Base-by-base conservation (phyloP, 2,888 invertebrate species). In the Brachyopa scutellaris region DNA sequence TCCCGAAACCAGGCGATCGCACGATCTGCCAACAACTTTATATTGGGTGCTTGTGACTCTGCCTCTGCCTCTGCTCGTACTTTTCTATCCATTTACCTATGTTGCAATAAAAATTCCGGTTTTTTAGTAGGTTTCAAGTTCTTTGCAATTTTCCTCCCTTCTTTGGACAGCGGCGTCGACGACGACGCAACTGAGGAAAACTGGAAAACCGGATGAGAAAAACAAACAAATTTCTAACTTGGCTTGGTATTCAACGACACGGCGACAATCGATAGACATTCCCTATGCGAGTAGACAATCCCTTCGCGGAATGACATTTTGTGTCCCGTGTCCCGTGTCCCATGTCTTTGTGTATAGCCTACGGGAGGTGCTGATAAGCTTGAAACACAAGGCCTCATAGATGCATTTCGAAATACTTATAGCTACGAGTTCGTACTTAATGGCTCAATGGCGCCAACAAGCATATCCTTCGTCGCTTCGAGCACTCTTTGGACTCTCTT, bases 301-400 rank as follows among this genome's bases (percentile, higher is more conserved):
- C 82, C 82, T 82, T 82, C 77, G 76, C 57, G 49, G 53, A 72
- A 38, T 82, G 82, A 82, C 82, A 82, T 82, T 76, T 76, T 53
- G 38, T 61, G 36, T 76, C 59, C 23, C 38, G 45, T 62, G 55
- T 53, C 42, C 29, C 49, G 40, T 78, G 57, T 77, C 66, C 19
- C 36, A 13, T 72, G 61, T 77, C 66, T 33, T 47, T n/a, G 9
- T 2, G 5, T 9, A 11, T 21, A 49, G 57, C 59, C 77, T 70
- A 70, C 82, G 47, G 82, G 67, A 78, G 83, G 83, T 83, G 83
- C 83, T 83, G 83, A 83, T 83, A 83, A 83, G 83, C 72, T 38
- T 59, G 59, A 67, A 45, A 11, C 53, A 26, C 53, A 70, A 70
- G 70, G 13, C 49, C 29, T 57, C 36, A 66, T 38, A 33, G 21